Evolutionary conservation across 2,113 vertebrate species (phyloP), one percentile per base, ranked within the genome.

Genomic region (Xiphorhynchus elegans): DNA sequence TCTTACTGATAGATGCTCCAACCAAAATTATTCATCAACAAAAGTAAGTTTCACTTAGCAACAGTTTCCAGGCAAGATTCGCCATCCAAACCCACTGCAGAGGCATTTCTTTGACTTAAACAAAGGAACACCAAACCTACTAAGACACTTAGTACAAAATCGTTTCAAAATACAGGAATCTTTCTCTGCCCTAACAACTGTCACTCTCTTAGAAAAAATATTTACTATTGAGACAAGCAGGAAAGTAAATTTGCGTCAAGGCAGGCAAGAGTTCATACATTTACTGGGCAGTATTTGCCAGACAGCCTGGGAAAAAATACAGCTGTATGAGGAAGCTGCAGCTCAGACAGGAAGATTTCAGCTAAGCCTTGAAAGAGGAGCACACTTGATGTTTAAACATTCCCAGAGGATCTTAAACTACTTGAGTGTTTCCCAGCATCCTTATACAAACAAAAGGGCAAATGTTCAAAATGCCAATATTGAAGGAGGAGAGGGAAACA

Each of bases 51-150:
- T 69, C 86, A 66, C 82, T 55, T 96, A 90, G 85, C 87, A 97
- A 95, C 85, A 47, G 70, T 95, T 95, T 95, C 92, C 68, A 96
- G 68, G 90, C 13, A 56, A 87, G 47, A 55, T 59, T 24, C 80
- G 17, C 50, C 33, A 91, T 76, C 42, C 60, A 86, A 93, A 80
- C 18, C 29, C 50, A 77, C 24, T 67, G 50, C 67, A 90, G 52
- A 91, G 42, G 42, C 24, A 77, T 77, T 89, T 79, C 18, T 80
- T 69, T 73, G 50, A 59, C 35, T 83, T 84, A 82, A 63, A 74
- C 53, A 81, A 94, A 85, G 26, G 26, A 66, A 90, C 18, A 77
- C 11, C 18, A 70, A 80, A 47, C 13, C 33, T 74, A 42, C 37
- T 69, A 91, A 84, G 74, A 74, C 11, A 53, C 8, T 40, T 80